A percentile compares a stretch with the other conserved stretches of the same genome.
Evolutionary conservation across 2,888 invertebrate species (phyloP).

Genomic region (Anarsia innoxiella): DNA sequence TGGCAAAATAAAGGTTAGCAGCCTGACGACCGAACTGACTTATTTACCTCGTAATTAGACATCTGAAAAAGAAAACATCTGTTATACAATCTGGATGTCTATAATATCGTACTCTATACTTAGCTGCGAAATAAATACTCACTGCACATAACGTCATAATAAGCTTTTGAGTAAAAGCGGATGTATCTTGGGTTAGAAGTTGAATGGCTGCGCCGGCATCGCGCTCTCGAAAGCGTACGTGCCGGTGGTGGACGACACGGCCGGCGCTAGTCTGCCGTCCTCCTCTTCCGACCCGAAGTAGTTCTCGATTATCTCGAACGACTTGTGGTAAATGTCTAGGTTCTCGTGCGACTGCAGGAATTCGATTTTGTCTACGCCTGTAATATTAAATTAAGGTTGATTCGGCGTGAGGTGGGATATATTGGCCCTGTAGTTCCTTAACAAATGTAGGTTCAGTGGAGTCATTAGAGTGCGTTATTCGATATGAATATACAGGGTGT

Average conservation of each 20-base stretch:
- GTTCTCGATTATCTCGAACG: constrained; percentile 96
- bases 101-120: neutral
- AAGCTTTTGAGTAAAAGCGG: constrained; percentile 9
- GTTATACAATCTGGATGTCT: neutral
- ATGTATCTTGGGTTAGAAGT: constrained; percentile 80
- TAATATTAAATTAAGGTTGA: too few species aligned
- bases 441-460: too few species aligned
- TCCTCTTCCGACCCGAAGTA: constrained; percentile 97
- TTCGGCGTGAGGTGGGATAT: too few species aligned
- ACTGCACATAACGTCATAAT: constrained; percentile 33
- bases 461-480: too few species aligned
- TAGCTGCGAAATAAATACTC: constrained; percentile 20
- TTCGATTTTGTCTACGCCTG: constrained; percentile 98
- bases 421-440: too few species aligned
- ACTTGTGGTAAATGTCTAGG: constrained; percentile 96
- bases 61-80: constrained; percentile 31
- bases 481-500: too few species aligned
- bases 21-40: constrained; percentile 31
- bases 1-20: constrained; percentile 45
- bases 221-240: constrained; percentile 86
- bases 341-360: constrained; percentile 98
- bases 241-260: constrained; percentile 82
- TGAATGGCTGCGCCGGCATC: constrained; percentile 85
- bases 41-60: constrained; percentile 14
- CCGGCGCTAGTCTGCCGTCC: constrained; percentile 85